phyloP scores from a whole-genome alignment of 2,888 invertebrate genomes.

The Idaea aversata region DNA sequence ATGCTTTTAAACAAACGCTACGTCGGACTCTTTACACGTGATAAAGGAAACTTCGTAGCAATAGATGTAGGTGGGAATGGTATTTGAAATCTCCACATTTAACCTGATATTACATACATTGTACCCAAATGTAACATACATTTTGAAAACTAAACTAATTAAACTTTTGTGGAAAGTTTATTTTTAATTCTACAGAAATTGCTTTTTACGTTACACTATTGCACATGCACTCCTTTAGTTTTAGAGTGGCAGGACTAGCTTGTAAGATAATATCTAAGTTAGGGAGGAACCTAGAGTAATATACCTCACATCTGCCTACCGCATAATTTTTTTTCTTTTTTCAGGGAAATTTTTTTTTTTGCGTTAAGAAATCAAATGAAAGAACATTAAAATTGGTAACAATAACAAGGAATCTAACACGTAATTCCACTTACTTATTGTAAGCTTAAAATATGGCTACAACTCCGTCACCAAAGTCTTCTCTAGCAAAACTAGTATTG shows the following conservation, averaged over 20 bases:
- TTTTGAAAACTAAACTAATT: background rate
- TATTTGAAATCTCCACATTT: background rate
- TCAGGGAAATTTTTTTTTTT: no score
- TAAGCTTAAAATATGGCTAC: conserved; percentile 40
- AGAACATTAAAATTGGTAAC: no score
- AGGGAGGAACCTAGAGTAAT: no score
- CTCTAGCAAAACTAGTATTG: conserved; percentile 84
- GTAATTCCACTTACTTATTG: no score
- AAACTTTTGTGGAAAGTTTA: background rate
- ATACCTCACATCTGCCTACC: no score
- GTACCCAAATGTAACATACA: no score
- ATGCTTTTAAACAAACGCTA: background rate
- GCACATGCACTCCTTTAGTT: background rate
- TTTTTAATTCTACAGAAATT: background rate
- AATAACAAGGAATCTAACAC: no score
- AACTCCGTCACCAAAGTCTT: conserved; percentile 84
- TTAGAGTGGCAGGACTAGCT: no score
- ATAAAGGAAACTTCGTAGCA: background rate
- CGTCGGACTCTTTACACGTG: background rate
- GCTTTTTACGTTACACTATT: background rate
- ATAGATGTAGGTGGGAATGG: conserved; percentile 7
- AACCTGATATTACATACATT: no score
- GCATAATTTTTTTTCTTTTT: no score
- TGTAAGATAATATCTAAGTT: no score
- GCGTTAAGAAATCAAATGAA: no score